Base-by-base conservation (phyloP, 2,888 invertebrate genomes). In the Noctua janthina region DNA sequence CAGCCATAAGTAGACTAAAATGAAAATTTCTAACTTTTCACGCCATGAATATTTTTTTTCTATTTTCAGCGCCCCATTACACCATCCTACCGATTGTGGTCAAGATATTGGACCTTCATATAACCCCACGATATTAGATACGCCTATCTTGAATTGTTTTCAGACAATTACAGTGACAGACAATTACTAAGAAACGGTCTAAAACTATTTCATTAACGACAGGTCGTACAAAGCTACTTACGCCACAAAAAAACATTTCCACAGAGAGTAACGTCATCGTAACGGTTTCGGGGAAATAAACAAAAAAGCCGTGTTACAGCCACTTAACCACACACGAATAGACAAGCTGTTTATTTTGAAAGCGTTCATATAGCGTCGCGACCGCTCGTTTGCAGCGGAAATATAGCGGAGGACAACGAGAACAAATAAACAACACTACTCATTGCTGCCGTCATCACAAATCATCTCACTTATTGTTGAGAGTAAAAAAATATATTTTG, bases 311-410 rank as follows among this genome's bases (percentile, higher is more conserved):
- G 89, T 92, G 92, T 93, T 92, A 95, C 91, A 90, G 88, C 91
- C 93, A 92, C 92, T 93, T 92, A 92, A 92, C 90, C 90, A 88
- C 91, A 93, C 93, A 89, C 86, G 92, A 93, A 93, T 93, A 93
- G 92, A 93, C 91, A 91, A 91, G 90, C 80, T 95, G 95, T 95
- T 95, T 96, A 91, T 95, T 95, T 94, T 91, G 75, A 91, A 89
- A 93, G 79, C 91, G 90, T 90, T 92, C 88, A 82, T 90, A 91
- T 29, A 68, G 85, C 91, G 89, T 89, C 84, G 88, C 78, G 83
- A 86, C 76, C 85, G 89, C 84, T 51, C 80, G 86, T 78, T 62
- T 71, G 72, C 54, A 76, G 83, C 82, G 75, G 74, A 70, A 71
- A 78, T 59, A 71, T 83, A 84, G 81, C 62, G 82, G 82, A 86